Evolutionary conservation across 2,113 vertebrate genomes (phyloP).

Genomic region (Cichladusa arquata): DNA sequence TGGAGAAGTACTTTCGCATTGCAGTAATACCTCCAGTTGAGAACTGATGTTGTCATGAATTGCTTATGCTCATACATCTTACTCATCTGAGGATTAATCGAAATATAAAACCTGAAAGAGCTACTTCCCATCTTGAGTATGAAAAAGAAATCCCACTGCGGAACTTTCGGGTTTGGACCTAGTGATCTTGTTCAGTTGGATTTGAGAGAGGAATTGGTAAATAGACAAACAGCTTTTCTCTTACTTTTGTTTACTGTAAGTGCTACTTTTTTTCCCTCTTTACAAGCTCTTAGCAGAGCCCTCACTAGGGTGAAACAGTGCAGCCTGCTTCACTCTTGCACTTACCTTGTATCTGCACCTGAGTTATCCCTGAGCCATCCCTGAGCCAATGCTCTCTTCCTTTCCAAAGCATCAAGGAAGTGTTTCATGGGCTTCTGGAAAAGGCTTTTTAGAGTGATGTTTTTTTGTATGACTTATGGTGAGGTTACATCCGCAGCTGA

Average conservation of each 20-base stretch:
- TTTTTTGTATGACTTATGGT: neutral
- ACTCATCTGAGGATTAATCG: neutral
- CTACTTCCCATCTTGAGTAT: neutral
- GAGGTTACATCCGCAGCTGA: conserved; percentile 20
- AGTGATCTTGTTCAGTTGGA: neutral
- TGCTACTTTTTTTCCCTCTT: neutral
- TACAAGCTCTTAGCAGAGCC: neutral
- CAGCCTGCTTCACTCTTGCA: neutral
- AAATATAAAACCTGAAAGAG: neutral
- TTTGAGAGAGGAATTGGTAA: neutral
- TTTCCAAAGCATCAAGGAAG: neutral
- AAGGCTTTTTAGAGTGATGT: neutral
- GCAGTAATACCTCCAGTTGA: neutral
- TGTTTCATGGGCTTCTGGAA: conserved; percentile 8
- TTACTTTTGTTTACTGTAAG: neutral
- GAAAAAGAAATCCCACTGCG: neutral
- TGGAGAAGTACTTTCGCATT: conserved; percentile 18
- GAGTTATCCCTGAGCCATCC: neutral
- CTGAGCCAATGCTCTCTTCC: neutral
- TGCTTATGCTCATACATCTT: neutral
- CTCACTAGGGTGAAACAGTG: neutral
- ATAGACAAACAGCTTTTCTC: neutral
- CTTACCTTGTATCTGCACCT: neutral
- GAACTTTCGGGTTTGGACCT: neutral
- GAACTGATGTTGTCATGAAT: neutral